Evolutionary conservation across 2,888 invertebrate species (phyloP), one percentile per base, ranked within the genome.

Genomic region (Alsophila aescularia): DNA sequence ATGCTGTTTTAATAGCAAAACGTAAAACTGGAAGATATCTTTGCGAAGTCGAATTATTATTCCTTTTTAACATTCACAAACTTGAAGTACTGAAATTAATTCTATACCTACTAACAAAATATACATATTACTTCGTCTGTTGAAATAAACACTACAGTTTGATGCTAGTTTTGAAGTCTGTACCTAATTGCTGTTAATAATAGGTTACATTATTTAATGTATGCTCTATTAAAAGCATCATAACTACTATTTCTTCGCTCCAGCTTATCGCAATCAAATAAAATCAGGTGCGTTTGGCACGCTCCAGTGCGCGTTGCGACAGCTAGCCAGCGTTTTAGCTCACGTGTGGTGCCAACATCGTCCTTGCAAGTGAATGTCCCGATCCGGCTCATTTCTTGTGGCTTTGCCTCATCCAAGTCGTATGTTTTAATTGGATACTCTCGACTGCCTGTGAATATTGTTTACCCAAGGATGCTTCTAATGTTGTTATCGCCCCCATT

Each of bases 231-330:
- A 24, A 24, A 24, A 24, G 7, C 24, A 41, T 29, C 2, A 15
- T 15, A 29, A 18, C 32, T 9, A 1, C 15, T 31, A 45, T 49
- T 43, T 45, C 42, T 55, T 40, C 44, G 49, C 44, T 49, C 8
- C 7, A 40, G 24, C 34, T 48, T 57, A 48, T 52, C 42, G 57
- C 57, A 48, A 57, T 57, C 48, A 41, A 52, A 57, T 52, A 52
- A 52, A 52, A 48, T 52, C 39, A 47, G 41, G 36, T 35, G 50
- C 35, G 39, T 53, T 58, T 51, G 50, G 37, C 53, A 58, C 53
- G 58, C 50, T 53, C 53, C 58, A 53, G 53, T 50, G 50, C 37
- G 12, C 45, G 37, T 50, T 50, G 53, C 50, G 47, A 51, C 53
- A 53, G 31, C 40, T 15, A 15, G 35, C 44, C 18, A 40, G 42